Percentiles rank a stretch among this genome's conserved stretches.
These are phyloP conservation scores for Craterocephalus amniculus DNA, from an alignment of 2,797 vertebrate species.

Conservation along the genomic window DNA sequence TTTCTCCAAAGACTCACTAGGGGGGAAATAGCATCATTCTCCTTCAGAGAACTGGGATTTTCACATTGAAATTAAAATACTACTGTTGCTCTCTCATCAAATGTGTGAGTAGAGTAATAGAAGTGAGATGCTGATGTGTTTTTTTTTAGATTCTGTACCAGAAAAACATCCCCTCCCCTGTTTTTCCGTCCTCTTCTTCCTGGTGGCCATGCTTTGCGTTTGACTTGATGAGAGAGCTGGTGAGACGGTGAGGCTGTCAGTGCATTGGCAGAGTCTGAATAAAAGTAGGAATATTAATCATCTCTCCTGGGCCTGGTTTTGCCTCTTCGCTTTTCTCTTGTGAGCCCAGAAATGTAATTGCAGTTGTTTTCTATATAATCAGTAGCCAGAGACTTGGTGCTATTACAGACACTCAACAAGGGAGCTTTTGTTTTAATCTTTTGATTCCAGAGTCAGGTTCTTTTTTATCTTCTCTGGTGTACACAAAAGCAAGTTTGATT, in stretches of 20 bases:
- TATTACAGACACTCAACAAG: constrained; percentile 70
- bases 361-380: constrained; percentile 80
- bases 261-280: constrained; percentile 58
- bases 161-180: constrained; percentile 37
- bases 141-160: constrained; percentile 16
- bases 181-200: constrained; percentile 12
- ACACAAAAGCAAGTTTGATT: constrained; percentile 82
- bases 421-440: constrained; percentile 82
- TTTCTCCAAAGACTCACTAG: constrained; percentile 75
- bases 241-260: constrained; percentile 66
- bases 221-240: constrained; percentile 60
- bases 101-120: constrained; percentile 52
- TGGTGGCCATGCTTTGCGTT: constrained; percentile 48
- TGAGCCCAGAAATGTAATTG: constrained; percentile 79
- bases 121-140: constrained; percentile 29
- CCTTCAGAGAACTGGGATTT: constrained; percentile 70
- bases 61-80: constrained; percentile 76
- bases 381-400: constrained; percentile 68
- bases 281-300: constrained; percentile 79
- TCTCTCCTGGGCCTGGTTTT: constrained; percentile 76
- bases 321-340: constrained; percentile 58
- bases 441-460: constrained; percentile 80
- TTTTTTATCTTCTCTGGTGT: constrained; percentile 75
- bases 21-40: constrained; percentile 73
- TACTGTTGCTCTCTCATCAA: constrained; percentile 65